A percentile compares a stretch with the other conserved stretches of the same genome.
These are phyloP conservation scores for Brachionus asplanchnoidis DNA, from an alignment of 1,140 invertebrate species.

Conservation along the genomic window DNA sequence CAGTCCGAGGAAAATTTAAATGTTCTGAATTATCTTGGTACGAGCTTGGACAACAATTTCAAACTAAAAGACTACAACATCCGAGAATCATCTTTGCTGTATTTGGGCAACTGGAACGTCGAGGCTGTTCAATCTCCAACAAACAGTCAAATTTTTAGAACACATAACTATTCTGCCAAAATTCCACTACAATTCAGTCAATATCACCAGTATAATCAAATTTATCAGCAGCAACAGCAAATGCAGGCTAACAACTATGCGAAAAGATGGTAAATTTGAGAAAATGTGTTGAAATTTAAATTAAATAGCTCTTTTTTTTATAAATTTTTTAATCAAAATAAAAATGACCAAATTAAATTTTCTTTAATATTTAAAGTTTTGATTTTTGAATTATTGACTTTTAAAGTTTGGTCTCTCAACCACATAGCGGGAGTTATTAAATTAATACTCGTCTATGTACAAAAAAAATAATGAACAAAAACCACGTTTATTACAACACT, in stretches of 20 bases:
- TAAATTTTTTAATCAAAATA: no score
- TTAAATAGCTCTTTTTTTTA: no score
- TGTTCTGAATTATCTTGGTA: not conserved
- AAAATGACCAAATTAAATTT: no score
- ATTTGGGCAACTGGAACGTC: not conserved
- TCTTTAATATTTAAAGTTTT: no score
- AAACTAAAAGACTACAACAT: not conserved
- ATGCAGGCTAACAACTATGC: not conserved
- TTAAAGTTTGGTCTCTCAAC: no score
- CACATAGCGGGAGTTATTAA: no score
- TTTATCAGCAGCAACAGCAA: not conserved
- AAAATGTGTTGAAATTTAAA: not conserved
- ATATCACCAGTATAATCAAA: conserved; percentile 10
- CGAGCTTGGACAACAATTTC: not conserved
- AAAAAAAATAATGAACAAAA: no score
- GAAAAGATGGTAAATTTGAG: not conserved
- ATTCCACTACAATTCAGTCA: not conserved
- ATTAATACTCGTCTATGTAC: no score
- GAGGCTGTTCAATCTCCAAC: not conserved
- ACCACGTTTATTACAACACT: no score
- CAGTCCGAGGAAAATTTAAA: not conserved
- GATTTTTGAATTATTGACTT: no score
- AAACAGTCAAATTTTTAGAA: not conserved
- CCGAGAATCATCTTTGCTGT: conserved; percentile 31
- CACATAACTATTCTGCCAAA: not conserved